These are phyloP conservation scores for Tetragonisca angustula DNA, from an alignment of 2,888 invertebrate species.

Conservation along the genomic window DNA sequence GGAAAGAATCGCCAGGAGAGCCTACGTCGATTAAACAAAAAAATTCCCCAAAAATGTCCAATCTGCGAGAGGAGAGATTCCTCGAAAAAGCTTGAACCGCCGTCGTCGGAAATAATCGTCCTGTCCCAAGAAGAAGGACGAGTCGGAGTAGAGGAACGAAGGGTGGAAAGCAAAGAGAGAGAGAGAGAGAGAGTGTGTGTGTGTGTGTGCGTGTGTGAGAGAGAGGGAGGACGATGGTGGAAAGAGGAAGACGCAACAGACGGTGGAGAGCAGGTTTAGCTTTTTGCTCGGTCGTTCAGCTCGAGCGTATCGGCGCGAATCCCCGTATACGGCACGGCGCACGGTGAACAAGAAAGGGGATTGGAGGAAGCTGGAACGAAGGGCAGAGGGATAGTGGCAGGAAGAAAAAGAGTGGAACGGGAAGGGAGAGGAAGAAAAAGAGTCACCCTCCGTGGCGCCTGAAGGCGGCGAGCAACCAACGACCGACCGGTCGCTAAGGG, in stretches of 20 bases:
- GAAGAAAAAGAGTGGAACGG: constrained; percentile 31
- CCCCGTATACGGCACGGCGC: constrained; percentile 72
- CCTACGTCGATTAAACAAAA: too few relatives aligned
- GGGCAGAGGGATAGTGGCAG: constrained; percentile 53
- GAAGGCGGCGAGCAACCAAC: constrained; percentile 67
- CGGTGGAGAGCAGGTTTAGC: constrained; percentile 70
- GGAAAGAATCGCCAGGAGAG: too few relatives aligned
- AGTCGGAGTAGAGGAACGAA: constrained; percentile 12
- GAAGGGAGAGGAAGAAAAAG: constrained; percentile 68
- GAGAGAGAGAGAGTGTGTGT: constrained; percentile 24
- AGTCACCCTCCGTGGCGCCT: constrained; percentile 72
- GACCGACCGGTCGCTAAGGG: constrained; percentile 71
- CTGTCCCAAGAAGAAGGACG: constrained; percentile 41
- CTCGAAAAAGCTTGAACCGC: not conserved
- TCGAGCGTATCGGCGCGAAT: constrained; percentile 71
- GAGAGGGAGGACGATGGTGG: constrained; percentile 37
- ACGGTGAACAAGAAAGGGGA: constrained; percentile 49
- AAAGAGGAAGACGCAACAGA: constrained; percentile 55
- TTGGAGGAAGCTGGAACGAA: constrained; percentile 33
- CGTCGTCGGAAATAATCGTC: constrained; percentile 31
- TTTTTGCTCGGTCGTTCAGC: constrained; percentile 74
- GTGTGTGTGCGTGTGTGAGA: too few relatives aligned
- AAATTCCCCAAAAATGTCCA: too few relatives aligned
- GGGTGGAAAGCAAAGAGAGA: constrained; percentile 33
- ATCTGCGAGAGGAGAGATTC: not conserved